A percentile compares a stretch with the other conserved stretches of the same genome.
Conservation (phyloP, 2,888 invertebrate genomes). For the Andrena camellia region DNA sequence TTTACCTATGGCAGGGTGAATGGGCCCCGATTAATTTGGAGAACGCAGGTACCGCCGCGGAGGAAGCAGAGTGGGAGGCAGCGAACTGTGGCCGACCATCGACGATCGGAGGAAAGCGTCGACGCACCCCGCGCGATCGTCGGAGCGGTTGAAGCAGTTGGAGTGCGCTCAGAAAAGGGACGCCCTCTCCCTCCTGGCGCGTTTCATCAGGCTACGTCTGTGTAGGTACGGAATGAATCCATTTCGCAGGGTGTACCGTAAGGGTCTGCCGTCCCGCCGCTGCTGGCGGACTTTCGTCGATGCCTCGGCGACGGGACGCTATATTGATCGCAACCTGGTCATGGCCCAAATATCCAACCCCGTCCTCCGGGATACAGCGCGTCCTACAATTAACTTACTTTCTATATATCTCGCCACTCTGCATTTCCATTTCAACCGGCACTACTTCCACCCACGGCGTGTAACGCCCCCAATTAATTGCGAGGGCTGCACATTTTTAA, state of each 20-base stretch:
- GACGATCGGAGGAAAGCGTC: too few relatives aligned
- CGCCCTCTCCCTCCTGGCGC: background rate
- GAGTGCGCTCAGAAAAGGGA: background rate
- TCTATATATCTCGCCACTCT: slow-evolving; percentile 46
- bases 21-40: too few relatives aligned
- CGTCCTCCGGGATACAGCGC: slow-evolving; percentile 80
- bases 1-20: too few relatives aligned
- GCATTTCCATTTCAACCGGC: slow-evolving; percentile 10
- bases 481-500: background rate
- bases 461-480: slow-evolving; percentile 16
- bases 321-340: slow-evolving; percentile 83
- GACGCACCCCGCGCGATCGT: too few relatives aligned
- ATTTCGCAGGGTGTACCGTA: slow-evolving; percentile 30
- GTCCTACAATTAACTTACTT: slow-evolving; percentile 82
- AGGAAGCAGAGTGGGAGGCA: too few relatives aligned
- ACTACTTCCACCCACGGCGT: background rate
- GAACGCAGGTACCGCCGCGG: too few relatives aligned
- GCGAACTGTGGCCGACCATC: too few relatives aligned
- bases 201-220: slow-evolving; percentile 4
- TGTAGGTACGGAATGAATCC: slow-evolving; percentile 27
- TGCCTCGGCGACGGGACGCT: slow-evolving; percentile 65
- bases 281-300: slow-evolving; percentile 60
- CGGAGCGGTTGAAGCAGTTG: too few relatives aligned
- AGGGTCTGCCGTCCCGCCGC: slow-evolving; percentile 53
- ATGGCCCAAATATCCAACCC: slow-evolving; percentile 83